Conservation (phyloP, 2,888 invertebrate species). For the Strigamia maritima region DNA sequence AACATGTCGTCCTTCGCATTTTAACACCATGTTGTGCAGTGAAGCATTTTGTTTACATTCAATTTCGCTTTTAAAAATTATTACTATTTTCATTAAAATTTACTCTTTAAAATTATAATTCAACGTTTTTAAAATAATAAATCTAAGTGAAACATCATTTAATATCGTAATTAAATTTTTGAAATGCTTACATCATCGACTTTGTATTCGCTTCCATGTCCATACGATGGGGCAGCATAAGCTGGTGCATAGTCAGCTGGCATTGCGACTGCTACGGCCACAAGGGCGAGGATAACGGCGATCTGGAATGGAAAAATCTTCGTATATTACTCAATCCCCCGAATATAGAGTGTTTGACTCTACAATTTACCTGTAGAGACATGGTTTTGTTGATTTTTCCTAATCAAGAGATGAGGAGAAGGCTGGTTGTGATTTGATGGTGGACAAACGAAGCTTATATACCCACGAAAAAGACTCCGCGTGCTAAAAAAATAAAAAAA, state of each 20-base stretch:
- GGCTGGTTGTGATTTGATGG: neutral
- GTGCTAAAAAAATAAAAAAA: neutral
- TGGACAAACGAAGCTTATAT: too few species aligned
- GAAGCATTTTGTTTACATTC: neutral
- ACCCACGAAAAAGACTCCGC: too few species aligned
- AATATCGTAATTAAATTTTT: neutral
- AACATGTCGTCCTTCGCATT: neutral
- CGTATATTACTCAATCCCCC: neutral
- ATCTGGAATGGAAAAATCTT: neutral
- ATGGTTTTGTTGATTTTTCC: neutral
- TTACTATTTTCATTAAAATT: too few species aligned
- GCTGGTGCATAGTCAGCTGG: slow-evolving; percentile 26
- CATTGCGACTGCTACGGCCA: slow-evolving; percentile 7
- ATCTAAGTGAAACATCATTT: neutral
- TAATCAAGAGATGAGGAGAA: neutral
- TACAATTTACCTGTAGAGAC: neutral
- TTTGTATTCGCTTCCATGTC: neutral
- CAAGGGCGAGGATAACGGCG: slow-evolving; percentile 34
- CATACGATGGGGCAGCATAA: neutral
- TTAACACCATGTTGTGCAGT: neutral
- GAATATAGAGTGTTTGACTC: neutral
- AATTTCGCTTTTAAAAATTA: neutral
- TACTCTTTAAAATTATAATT: too few species aligned
- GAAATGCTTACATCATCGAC: slow-evolving; percentile 9
- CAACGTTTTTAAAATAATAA: too few species aligned